Conservation (phyloP, 2,888 invertebrate genomes). For the Orthosia gracilis region DNA sequence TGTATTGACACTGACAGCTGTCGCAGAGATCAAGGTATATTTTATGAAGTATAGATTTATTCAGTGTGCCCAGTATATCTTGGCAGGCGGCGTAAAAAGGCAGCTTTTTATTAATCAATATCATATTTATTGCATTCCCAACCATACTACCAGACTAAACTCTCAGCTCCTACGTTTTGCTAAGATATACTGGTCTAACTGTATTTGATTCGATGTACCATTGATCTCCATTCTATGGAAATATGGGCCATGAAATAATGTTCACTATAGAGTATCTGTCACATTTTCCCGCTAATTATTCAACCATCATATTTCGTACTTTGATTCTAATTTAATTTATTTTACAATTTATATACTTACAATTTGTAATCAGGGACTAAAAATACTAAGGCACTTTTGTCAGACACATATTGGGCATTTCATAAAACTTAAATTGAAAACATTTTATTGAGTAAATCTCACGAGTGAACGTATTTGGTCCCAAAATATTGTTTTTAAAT, state of each 20-base stretch:
- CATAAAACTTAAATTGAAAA: conserved; percentile 16
- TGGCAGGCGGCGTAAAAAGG: neutral
- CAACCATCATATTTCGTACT: conserved; percentile 9
- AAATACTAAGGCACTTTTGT: conserved; percentile 57
- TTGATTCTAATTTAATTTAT: conserved; percentile 13
- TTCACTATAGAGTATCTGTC: neutral
- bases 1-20: too few relatives aligned
- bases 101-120: neutral
- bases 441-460: conserved; percentile 27
- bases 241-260: neutral
- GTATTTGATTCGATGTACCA: neutral
- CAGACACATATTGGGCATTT: conserved; percentile 29
- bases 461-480: conserved; percentile 49
- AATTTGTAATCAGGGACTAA: conserved; percentile 14
- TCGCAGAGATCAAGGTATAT: too few relatives aligned
- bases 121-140: neutral
- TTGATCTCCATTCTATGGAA: neutral
- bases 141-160: neutral
- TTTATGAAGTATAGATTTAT: conserved; percentile 1
- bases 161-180: neutral
- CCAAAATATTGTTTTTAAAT: conserved; percentile 30
- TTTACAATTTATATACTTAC: conserved; percentile 9
- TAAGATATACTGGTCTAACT: neutral
- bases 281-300: conserved; percentile 6
- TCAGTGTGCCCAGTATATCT: conserved; percentile 16